Conservation (phyloP, 2,888 invertebrate species). For the Agrilus mali region DNA sequence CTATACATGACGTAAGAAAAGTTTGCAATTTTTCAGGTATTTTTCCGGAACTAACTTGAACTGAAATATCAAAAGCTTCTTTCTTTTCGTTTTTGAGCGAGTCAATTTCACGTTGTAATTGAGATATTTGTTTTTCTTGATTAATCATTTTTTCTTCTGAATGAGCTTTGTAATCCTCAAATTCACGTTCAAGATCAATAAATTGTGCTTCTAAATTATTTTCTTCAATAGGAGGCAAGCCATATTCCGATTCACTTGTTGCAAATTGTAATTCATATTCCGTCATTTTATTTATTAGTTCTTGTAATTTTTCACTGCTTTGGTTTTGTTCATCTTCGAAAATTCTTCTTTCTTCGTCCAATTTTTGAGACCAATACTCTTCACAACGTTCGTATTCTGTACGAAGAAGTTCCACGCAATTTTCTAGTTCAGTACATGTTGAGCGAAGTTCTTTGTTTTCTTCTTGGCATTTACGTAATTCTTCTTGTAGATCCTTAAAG, state of each 20-base stretch:
- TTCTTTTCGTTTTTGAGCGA: conserved; percentile 27
- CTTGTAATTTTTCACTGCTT: conserved; percentile 62
- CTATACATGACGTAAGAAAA: conserved; percentile 24
- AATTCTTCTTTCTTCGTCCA: conserved; percentile 63
- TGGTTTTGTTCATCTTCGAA: conserved; percentile 65
- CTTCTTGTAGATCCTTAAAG: conserved; percentile 18
- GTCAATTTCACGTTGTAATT: conserved; percentile 38
- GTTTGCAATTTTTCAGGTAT: conserved; percentile 9
- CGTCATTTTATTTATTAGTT: conserved; percentile 59
- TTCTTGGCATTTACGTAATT: conserved; percentile 27
- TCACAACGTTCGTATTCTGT: conserved; percentile 75
- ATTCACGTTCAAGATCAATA: conserved; percentile 57
- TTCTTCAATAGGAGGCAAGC: conserved; percentile 69
- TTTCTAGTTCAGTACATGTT: conserved; percentile 55
- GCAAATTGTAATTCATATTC: conserved; percentile 69
- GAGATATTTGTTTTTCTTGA: conserved; percentile 42
- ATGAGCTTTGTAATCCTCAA: conserved; percentile 42
- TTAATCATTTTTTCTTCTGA: conserved; percentile 40
- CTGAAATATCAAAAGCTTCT: conserved; percentile 13
- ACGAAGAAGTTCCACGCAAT: conserved; percentile 59
- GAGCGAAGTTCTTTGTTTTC: conserved; percentile 33
- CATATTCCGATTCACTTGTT: conserved; percentile 34
- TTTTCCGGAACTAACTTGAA: conserved; percentile 8
- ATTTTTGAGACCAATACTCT: conserved; percentile 73
- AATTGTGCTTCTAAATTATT: conserved; percentile 59